Evolutionary conservation across 2,888 invertebrate species (phyloP), one percentile per base, ranked within the genome.

Genomic region (Thecophora atra): DNA sequence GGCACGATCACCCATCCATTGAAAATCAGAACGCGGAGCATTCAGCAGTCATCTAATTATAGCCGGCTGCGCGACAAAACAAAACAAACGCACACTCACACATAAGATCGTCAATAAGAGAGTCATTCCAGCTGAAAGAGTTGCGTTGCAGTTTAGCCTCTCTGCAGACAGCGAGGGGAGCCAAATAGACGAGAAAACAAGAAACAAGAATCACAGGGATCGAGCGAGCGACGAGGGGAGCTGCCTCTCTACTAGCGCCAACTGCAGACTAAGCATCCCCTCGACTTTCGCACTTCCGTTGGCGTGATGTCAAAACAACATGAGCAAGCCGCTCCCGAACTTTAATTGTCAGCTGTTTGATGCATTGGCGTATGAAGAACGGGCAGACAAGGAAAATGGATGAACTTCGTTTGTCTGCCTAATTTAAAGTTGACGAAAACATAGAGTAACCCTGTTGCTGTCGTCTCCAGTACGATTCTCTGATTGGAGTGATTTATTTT

Each of bases 1-100:
- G 79, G 82, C 79, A 74, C 77, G 81, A 82, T 81, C 79, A 74
- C 56, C 26, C 44, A 30, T 56, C 24, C 54, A 54, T 67, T 37
- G 42, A 64, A 58, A 28, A 26, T 11, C 3, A 58, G 28, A 26
- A 11, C 15, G 11, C 13, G 58, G 28, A 58, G 8, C 13, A 28
- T 28, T 58, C 28, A 8, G 37, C 2, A 58, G 58, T 58, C 28
- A 58, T 7, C 58, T 58, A 58, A 58, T 58, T 58, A 58, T 58
- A 58, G 58, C 17, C 21, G 47, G 47, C 64, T 26, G 64, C 42
- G 6, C 47, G 64, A 44, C 47, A 44, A 17, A 64, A 26, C 47
- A 17, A 44, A 44, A 15, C 13, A 26, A 24, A 44, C 28, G 24
- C 3, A 1, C 24, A 19, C 24, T 21, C 5, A n/a, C n/a, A n/a